Evolutionary conservation across 2,797 vertebrate species (phyloP).

Genomic region (Pempheris klunzingeri): DNA sequence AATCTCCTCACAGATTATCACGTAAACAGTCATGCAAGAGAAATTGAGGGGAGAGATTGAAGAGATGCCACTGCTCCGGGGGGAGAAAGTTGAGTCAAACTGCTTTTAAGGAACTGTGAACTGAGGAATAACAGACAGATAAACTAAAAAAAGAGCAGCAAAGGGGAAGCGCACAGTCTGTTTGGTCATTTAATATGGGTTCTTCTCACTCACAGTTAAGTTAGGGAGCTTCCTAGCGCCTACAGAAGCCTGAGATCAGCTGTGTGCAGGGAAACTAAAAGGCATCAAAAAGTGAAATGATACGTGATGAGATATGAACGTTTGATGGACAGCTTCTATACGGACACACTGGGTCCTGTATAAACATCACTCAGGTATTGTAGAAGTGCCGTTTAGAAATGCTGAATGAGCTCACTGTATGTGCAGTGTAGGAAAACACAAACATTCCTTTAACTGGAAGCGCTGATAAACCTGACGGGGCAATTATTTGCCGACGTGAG

Average conservation of each 20-base stretch:
- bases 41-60: not conserved
- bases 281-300: not conserved
- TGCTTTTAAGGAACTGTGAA: not conserved
- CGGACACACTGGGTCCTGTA: not conserved
- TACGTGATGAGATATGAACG: not conserved
- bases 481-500: conserved; percentile 2
- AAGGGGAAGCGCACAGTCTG: not conserved
- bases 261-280: not conserved
- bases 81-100: not conserved
- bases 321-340: not conserved
- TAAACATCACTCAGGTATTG: not conserved
- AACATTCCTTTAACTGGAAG: not conserved
- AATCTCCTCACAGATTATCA: conserved; percentile 8
- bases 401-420: not conserved
- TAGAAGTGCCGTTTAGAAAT: not conserved
- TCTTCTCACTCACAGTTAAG: not conserved
- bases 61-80: not conserved
- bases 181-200: not conserved
- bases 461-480: not conserved
- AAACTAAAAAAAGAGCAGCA: not conserved
- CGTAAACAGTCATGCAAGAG: not conserved
- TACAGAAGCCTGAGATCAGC: not conserved
- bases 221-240: not conserved
- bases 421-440: not conserved
- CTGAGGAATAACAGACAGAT: not conserved